These are phyloP conservation scores for Tachyglossus aculeatus DNA, from an alignment of 2,797 vertebrate species.

Conservation along the genomic window DNA sequence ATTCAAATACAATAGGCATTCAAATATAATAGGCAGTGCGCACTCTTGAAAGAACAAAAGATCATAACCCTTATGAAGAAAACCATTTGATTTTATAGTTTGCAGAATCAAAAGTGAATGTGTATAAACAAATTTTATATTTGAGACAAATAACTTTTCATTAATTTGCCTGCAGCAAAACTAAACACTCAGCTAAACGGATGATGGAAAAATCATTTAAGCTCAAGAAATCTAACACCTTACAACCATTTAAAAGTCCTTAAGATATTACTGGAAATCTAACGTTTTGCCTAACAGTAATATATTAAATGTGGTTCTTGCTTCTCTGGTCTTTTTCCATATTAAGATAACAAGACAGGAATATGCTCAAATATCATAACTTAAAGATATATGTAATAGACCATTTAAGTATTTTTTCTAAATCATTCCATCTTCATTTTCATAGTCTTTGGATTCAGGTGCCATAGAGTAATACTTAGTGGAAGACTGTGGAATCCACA, in stretches of 20 bases:
- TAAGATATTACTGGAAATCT: slow-evolving; percentile 35
- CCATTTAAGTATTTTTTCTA: not conserved
- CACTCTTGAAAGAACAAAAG: slow-evolving; percentile 44
- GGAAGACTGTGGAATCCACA: too few species aligned
- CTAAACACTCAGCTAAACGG: slow-evolving; percentile 58
- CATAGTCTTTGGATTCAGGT: not conserved
- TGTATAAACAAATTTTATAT: slow-evolving; percentile 48
- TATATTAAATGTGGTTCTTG: not conserved
- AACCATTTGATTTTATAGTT: slow-evolving; percentile 51
- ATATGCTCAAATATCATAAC: slow-evolving; percentile 14
- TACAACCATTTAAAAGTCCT: slow-evolving; percentile 29
- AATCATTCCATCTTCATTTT: not conserved
- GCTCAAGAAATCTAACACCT: slow-evolving; percentile 15
- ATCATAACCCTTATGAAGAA: slow-evolving; percentile 43
- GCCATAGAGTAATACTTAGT: not conserved
- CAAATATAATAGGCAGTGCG: slow-evolving; percentile 32
- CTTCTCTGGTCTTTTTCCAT: not conserved
- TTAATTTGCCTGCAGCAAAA: slow-evolving; percentile 66
- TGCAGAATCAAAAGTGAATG: slow-evolving; percentile 53
- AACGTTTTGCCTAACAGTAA: slow-evolving; percentile 32
- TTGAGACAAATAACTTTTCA: slow-evolving; percentile 65
- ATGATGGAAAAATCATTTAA: slow-evolving; percentile 52
- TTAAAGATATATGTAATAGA: not conserved
- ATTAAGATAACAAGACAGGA: slow-evolving; percentile 1
- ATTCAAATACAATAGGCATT: slow-evolving; percentile 46